phyloP scores from a whole-genome alignment of 1,140 invertebrate species.

The Microplitis demolitor region DNA sequence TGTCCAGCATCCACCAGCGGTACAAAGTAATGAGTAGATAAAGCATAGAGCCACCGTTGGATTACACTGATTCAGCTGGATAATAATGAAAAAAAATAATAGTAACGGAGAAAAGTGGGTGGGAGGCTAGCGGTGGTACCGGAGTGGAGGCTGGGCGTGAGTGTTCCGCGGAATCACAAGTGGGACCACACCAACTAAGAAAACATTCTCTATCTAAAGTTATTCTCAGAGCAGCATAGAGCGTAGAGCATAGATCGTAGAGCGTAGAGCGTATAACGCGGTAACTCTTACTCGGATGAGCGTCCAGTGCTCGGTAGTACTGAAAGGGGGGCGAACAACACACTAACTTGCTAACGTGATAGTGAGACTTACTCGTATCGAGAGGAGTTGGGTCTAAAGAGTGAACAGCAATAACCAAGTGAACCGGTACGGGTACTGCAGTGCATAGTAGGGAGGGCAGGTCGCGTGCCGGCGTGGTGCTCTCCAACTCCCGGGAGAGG shows the following conservation, averaged over 20 bases:
- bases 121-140: neutral
- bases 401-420: too few relatives aligned
- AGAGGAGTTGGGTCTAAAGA: too few relatives aligned
- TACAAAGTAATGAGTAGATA: too few relatives aligned
- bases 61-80: neutral
- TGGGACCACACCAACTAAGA: constrained; percentile 26
- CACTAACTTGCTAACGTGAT: too few relatives aligned
- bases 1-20: too few relatives aligned
- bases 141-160: constrained; percentile 24
- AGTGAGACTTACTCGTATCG: too few relatives aligned
- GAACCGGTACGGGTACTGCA: neutral
- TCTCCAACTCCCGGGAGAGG: constrained; percentile 45
- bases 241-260: neutral
- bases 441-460: constrained; percentile 45
- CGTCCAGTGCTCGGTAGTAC: neutral
- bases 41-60: neutral
- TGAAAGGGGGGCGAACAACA: constrained; percentile 22
- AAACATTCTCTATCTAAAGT: too few relatives aligned
- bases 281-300: neutral
- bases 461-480: constrained; percentile 60
- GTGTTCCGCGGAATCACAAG: constrained; percentile 14
- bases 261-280: neutral
- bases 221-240: neutral
- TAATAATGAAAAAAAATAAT: neutral
- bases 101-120: neutral